A percentile compares a stretch with the other conserved stretches of the same genome.
Conservation (phyloP, 1,140 invertebrate genomes). For the Bombus waltoni region DNA sequence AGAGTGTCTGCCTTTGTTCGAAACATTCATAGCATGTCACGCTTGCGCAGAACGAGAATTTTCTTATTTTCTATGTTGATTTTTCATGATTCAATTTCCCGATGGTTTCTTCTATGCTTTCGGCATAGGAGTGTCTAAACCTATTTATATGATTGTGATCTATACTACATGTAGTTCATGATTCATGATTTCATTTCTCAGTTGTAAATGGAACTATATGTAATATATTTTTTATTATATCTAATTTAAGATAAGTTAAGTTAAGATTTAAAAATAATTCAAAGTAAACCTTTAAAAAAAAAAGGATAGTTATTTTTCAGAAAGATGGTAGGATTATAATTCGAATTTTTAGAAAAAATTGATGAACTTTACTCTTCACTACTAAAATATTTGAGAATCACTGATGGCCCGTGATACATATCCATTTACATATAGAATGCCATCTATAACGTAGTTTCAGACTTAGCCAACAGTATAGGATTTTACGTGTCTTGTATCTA, state of each 20-base stretch:
- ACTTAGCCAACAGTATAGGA: too few species aligned
- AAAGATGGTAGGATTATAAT: not conserved
- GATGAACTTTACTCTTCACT: not conserved
- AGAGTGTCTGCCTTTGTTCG: too few species aligned
- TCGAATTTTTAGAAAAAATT: not conserved
- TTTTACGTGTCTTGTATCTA: not conserved
- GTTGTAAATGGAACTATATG: not conserved
- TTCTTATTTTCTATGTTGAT: too few species aligned
- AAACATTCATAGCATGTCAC: too few species aligned
- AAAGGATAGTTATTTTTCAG: not conserved
- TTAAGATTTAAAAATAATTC: too few species aligned
- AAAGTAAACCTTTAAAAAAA: not conserved
- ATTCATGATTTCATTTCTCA: not conserved
- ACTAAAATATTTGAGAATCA: not conserved
- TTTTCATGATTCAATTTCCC: too few species aligned
- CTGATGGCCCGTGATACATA: not conserved
- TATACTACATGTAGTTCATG: too few species aligned
- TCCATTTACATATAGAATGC: not conserved
- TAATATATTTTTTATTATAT: not conserved
- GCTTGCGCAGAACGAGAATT: too few species aligned
- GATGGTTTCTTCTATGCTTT: too few species aligned
- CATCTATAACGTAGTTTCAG: not conserved
- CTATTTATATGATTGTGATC: too few species aligned
- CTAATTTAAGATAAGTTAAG: not conserved
- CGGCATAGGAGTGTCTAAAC: too few species aligned